Conservation (phyloP, 92 coral and sea anemone genomes). For the Zoanthus sociatus region DNA sequence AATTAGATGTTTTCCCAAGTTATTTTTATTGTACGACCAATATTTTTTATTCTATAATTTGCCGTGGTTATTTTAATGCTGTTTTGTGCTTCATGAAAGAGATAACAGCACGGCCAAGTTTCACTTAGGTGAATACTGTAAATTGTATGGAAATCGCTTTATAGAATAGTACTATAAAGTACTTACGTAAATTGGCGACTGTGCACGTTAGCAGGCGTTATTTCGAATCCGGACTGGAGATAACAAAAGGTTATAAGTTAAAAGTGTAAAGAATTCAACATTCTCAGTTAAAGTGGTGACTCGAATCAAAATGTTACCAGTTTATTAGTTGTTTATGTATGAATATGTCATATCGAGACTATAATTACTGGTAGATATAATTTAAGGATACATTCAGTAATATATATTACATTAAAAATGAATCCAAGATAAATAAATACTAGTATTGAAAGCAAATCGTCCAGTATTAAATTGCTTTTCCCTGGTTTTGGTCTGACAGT, state of each 20-base stretch:
- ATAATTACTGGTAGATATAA: conserved; percentile 24
- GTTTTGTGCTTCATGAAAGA: conserved; percentile 13
- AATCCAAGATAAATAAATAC: conserved; percentile 39
- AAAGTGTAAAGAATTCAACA: conserved; percentile 27
- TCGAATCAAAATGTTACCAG: background rate
- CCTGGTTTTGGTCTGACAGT: too few species aligned
- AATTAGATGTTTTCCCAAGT: conserved; percentile 30
- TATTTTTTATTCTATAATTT: conserved; percentile 36
- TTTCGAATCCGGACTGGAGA: conserved; percentile 1
- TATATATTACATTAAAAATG: conserved; percentile 42
- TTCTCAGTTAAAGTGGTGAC: conserved; percentile 25
- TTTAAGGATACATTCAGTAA: conserved; percentile 34
- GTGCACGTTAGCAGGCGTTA: conserved; percentile 3
- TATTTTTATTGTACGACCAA: conserved; percentile 39
- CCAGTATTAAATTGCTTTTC: too few species aligned
- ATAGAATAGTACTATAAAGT: conserved; percentile 1
- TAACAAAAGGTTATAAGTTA: conserved; percentile 35
- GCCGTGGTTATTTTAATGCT: conserved; percentile 32
- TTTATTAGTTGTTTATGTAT: conserved; percentile 19
- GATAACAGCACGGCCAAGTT: background rate
- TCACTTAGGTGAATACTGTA: conserved; percentile 26
- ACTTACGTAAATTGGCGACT: conserved; percentile 3
- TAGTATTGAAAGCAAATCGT: too few species aligned
- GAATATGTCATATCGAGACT: conserved; percentile 6
- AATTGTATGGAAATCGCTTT: conserved; percentile 22